Base-by-base conservation (phyloP, 2,797 vertebrate genomes). In the Pseudochaenichthys georgianus region DNA sequence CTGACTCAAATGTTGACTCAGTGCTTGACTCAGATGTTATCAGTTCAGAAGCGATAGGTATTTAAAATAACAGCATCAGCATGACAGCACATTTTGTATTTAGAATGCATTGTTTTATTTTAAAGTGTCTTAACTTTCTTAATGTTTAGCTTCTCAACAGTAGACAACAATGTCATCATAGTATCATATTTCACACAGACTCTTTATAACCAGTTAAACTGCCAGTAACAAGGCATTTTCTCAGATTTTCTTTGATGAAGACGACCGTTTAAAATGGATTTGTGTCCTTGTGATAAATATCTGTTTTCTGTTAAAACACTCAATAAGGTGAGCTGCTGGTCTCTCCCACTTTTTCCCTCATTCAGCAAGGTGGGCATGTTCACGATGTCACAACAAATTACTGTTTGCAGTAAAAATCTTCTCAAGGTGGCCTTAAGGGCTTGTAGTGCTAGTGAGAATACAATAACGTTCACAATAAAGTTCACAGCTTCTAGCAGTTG, bases 361-460 rank as follows among this genome's bases (percentile, higher is more conserved):
- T 47, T 52, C 28, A 45, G 19, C 19, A 31, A 12, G 17, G 65
- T 67, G 54, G 67, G 68, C 1, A 60, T 78, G 52, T 80, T 75
- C 63, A 23, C 13, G 0, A 23, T 70, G 64, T 81, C 70, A 53
- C 19, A 46, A 38, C 63, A 80, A 85, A 85, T 90, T 15, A 78
- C 54, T 57, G 75, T 86, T 86, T 82, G 75, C 74, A 48, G 61
- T 54, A 28, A 11, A 60, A 75, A 17, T 17, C 19, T 46, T 59
- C 28, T 61, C 3, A 0, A 17, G n/a, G 48, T 38, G 57, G 48
- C 65, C 53, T 68, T 41, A 3, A 34, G 70, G 23, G 31, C 57
- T 73, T 43, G 21, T 41, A 6, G 59, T 59, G 77, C 75, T 61
- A 59, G 38, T 21, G 23, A 54, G 64, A 65, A 78, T 59, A 28